Base-by-base conservation (phyloP, 1,140 invertebrate genomes). In the Drosophila subobscura region DNA sequence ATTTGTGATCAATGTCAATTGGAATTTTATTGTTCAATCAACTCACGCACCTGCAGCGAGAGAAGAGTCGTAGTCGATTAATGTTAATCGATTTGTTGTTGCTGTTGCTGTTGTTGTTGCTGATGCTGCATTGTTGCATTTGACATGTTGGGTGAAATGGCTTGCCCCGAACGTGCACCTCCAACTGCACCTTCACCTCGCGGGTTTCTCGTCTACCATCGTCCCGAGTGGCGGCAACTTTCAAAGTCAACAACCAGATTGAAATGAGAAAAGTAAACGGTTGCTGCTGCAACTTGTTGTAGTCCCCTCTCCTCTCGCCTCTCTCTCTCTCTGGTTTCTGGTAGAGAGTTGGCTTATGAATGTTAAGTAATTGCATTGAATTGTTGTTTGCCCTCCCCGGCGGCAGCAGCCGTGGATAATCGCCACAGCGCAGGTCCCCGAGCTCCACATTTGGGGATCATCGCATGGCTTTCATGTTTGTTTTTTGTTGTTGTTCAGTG, bases 201-300 rank as follows among this genome's bases (percentile, higher is more conserved):
- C 33, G 33, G 10, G 33, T 37, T 10, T 37, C 7, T 3, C 33
- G 10, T 37, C 33, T 10, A 4, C 8, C 45, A 46, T 50, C 54
- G 29, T 40, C 41, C 20, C 54, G 12, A 25, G 52, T 55, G 52
- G 70, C 76, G 73, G 78, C 72, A 46, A 77, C 72, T 81, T 78
- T 78, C 64, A 64, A 83, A 78, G 74, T 81, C 79, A 81, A 83
- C 78, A 72, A 58, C 78, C 53, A 68, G 66, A 56, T 68, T 70
- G 64, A 70, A 70, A 70, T 70, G 66, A 70, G 66, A 70, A 70
- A 70, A 70, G 66, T 70, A 70, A 70, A 70, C 63, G 66, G 42
- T 72, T 64, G 61, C 56, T 79, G 60, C 66, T 47, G 44, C 44
- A 66, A 67, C 54, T 54, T 58, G 68, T 63, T 77, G 67, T 59